A percentile compares a stretch with the other conserved stretches of the same genome.
Conservation (phyloP, 2,113 vertebrate genomes). For the Alectura lathami region DNA sequence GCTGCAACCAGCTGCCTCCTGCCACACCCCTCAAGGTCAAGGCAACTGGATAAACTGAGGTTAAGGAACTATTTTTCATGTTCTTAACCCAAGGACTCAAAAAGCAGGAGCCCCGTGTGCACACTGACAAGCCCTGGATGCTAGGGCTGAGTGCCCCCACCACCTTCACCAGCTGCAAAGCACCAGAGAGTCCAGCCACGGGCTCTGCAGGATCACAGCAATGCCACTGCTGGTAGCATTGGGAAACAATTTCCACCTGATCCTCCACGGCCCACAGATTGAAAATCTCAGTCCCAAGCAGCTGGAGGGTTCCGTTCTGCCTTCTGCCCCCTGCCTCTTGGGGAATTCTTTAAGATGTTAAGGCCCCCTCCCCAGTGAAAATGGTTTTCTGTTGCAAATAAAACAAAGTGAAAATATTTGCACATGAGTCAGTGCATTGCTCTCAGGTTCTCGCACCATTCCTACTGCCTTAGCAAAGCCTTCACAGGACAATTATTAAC, state of each 20-base stretch:
- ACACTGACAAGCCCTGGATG: neutral
- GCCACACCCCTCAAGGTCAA: neutral
- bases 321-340: neutral
- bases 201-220: neutral
- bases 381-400: neutral
- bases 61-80: conserved; percentile 5
- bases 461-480: conserved; percentile 37
- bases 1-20: neutral
- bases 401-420: conserved; percentile 60
- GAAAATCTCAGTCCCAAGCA: neutral
- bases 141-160: neutral
- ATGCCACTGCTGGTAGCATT: neutral
- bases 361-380: neutral
- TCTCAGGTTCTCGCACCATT: conserved; percentile 49
- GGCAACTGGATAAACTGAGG: neutral
- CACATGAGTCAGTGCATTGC: neutral
- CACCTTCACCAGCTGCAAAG: neutral
- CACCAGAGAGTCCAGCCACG: neutral
- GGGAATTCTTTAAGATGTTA: neutral
- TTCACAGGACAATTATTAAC: conserved; percentile 61
- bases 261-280: neutral
- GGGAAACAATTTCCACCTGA: neutral
- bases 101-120: neutral
- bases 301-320: neutral
- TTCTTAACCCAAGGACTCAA: neutral